phyloP scores from a whole-genome alignment of 2,797 vertebrate species.

The Peromyscus melanophrys region DNA sequence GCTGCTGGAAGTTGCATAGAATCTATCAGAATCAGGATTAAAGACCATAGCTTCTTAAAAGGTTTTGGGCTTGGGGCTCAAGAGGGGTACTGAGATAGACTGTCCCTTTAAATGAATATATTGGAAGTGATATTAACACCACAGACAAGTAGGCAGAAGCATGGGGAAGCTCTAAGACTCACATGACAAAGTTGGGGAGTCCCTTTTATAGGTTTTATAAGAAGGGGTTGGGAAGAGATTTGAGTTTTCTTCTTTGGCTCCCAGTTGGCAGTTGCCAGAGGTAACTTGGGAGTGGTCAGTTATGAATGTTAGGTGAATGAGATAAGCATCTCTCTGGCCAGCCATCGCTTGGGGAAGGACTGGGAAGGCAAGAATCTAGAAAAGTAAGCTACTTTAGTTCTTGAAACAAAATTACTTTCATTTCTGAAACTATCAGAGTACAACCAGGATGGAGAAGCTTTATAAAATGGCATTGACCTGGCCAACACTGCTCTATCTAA shows the following conservation, averaged over 20 bases:
- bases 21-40: conserved; percentile 70
- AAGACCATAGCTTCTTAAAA: conserved; percentile 44
- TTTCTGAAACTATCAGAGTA: neutral
- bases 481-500: conserved; percentile 47
- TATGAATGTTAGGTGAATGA: neutral
- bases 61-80: neutral
- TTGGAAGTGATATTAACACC: neutral
- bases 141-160: neutral
- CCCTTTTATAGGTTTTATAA: neutral
- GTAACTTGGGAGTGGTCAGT: neutral
- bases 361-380: neutral
- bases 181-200: neutral
- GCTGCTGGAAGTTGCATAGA: conserved; percentile 62
- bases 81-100: neutral
- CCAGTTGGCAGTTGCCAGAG: neutral
- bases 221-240: neutral
- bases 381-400: neutral
- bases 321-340: neutral
- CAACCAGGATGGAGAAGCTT: neutral
- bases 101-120: neutral
- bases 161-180: neutral
- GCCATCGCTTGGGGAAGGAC: neutral
- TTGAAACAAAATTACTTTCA: neutral
- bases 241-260: neutral
- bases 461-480: neutral